phyloP scores from a whole-genome alignment of 2,797 vertebrate genomes.

The Notolepis coatsorum region DNA sequence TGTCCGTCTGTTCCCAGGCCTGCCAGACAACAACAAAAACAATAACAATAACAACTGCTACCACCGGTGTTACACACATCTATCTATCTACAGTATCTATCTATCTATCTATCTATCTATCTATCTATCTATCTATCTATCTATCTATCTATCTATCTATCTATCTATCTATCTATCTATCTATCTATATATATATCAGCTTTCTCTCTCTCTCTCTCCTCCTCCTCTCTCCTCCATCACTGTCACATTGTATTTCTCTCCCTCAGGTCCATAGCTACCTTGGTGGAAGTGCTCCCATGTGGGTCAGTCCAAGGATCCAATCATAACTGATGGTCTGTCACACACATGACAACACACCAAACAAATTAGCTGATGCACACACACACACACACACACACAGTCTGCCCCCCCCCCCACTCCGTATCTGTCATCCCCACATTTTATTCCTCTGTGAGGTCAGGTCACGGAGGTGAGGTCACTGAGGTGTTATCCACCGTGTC shows the following conservation, averaged over 20 bases:
- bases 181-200: neutral
- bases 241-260: neutral
- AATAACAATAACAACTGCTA: too few relatives aligned
- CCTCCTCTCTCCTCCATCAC: neutral
- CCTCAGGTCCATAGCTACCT: constrained; percentile 39
- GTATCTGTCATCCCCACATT: neutral
- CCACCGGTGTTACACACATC: too few relatives aligned
- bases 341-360: constrained; percentile 39
- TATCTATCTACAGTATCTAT: too few relatives aligned
- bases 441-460: too few relatives aligned
- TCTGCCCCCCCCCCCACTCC: too few relatives aligned
- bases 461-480: too few relatives aligned
- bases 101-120: too few relatives aligned
- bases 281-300: constrained; percentile 16
- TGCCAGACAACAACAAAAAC: too few relatives aligned
- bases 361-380: constrained; percentile 30
- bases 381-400: neutral
- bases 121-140: neutral
- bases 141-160: neutral
- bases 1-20: too few relatives aligned
- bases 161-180: too few relatives aligned
- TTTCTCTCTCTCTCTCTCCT: neutral
- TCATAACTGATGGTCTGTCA: constrained; percentile 55
- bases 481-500: neutral
- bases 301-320: constrained; percentile 18